These are phyloP conservation scores for Pardosa pseudoannulata DNA, from an alignment of 2,888 invertebrate genomes.

Conservation along the genomic window DNA sequence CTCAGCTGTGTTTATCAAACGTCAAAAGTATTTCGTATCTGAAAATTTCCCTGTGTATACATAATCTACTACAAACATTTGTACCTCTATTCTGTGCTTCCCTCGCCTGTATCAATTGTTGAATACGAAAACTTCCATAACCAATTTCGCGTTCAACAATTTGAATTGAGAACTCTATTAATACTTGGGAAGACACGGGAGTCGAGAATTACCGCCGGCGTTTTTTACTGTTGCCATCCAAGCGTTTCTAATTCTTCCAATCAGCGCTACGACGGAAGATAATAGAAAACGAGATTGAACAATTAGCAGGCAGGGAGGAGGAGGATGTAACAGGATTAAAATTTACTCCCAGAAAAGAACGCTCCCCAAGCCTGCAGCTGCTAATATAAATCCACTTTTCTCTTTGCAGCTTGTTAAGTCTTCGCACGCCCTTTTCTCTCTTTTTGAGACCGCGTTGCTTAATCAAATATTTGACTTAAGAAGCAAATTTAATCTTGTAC, in stretches of 20 bases:
- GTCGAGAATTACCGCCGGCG: slow-evolving; percentile 17
- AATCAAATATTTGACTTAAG: slow-evolving; percentile 72
- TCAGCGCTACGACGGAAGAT: slow-evolving; percentile 55
- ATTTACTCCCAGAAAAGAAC: slow-evolving; percentile 64
- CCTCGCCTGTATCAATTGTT: not conserved
- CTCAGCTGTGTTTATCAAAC: not conserved
- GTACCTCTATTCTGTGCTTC: not conserved
- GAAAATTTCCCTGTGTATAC: not conserved
- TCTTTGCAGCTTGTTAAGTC: slow-evolving; percentile 61
- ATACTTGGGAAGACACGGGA: slow-evolving; percentile 13
- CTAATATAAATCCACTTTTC: slow-evolving; percentile 70
- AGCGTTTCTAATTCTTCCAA: slow-evolving; percentile 68
- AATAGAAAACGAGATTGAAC: slow-evolving; percentile 71
- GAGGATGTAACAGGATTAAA: slow-evolving; percentile 67
- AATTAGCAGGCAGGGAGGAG: slow-evolving; percentile 47
- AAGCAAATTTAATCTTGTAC: slow-evolving; percentile 70
- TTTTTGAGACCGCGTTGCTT: slow-evolving; percentile 54
- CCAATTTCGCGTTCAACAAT: not conserved
- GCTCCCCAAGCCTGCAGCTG: slow-evolving; percentile 55
- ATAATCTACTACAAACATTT: slow-evolving; percentile 15
- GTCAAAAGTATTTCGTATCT: not conserved
- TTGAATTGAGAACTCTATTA: slow-evolving; percentile 10
- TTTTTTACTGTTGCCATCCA: slow-evolving; percentile 24
- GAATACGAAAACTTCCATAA: slow-evolving; percentile 4
- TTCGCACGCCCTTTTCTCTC: slow-evolving; percentile 17